Conservation (phyloP, 2,797 vertebrate genomes). For the Dallia pectoralis region DNA sequence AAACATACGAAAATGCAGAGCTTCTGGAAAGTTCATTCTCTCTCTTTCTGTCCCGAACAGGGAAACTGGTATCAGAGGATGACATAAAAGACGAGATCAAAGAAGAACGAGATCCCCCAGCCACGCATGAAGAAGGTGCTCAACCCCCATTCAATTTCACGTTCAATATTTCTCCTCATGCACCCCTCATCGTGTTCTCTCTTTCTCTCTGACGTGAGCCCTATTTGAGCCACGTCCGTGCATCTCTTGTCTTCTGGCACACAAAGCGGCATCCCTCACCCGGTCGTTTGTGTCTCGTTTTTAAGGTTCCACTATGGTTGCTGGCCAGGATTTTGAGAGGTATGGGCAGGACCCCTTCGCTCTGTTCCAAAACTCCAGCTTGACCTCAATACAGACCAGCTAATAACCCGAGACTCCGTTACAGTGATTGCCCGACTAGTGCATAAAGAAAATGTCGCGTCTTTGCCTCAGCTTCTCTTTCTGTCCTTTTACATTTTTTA, state of each 20-base stretch:
- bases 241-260: conserved; percentile 10
- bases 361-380: conserved; percentile 56
- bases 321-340: conserved; percentile 57
- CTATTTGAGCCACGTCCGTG: conserved; percentile 1
- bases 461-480: conserved; percentile 26
- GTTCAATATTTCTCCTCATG: conserved; percentile 9
- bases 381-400: conserved; percentile 52
- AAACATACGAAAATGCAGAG: background rate
- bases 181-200: conserved; percentile 17
- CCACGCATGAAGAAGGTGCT: conserved; percentile 86
- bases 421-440: conserved; percentile 30
- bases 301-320: conserved; percentile 55
- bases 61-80: conserved; percentile 88
- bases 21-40: background rate
- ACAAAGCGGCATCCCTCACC: conserved; percentile 48
- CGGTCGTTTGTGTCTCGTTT: conserved; percentile 59
- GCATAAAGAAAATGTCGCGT: background rate
- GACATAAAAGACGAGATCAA: conserved; percentile 89
- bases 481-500: background rate
- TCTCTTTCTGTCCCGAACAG: conserved; percentile 56
- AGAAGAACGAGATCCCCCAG: conserved; percentile 87
- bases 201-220: conserved; percentile 28
- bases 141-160: background rate
- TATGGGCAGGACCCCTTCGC: conserved; percentile 51
- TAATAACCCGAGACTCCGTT: conserved; percentile 45